These are phyloP conservation scores for Stictocephala bisonia DNA, from an alignment of 2,888 invertebrate genomes.

Conservation along the genomic window DNA sequence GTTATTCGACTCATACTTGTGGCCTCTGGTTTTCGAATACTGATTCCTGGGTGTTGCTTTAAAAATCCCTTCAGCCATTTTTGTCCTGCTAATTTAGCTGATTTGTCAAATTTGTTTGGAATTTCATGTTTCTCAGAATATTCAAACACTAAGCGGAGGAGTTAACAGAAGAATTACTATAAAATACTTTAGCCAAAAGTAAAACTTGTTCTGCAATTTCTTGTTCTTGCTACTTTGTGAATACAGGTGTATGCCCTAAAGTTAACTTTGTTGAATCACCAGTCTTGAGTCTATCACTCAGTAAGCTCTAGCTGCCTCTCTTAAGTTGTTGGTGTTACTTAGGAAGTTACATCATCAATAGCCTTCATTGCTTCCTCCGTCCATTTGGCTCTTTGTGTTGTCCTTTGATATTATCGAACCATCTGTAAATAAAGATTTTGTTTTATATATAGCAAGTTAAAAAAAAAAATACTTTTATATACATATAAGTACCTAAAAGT, in stretches of 20 bases:
- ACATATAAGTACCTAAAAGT: too few relatives aligned
- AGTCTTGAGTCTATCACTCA: conserved; percentile 9
- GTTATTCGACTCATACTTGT: conserved; percentile 59
- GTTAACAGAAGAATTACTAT: neutral
- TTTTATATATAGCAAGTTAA: too few relatives aligned
- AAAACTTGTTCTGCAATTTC: conserved; percentile 16
- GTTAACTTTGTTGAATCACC: neutral
- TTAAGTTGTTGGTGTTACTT: neutral
- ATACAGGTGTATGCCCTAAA: neutral
- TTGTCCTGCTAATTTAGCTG: conserved; percentile 44
- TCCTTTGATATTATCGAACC: too few relatives aligned
- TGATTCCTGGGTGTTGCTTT: conserved; percentile 54
- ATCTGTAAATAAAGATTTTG: too few relatives aligned
- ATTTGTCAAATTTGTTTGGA: conserved; percentile 34
- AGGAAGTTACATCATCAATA: too few relatives aligned
- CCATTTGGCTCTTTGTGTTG: too few relatives aligned
- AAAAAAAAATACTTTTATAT: too few relatives aligned
- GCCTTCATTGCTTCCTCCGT: too few relatives aligned
- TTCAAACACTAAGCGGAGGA: conserved; percentile 1
- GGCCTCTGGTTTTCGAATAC: conserved; percentile 59
- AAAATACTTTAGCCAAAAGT: conserved; percentile 10
- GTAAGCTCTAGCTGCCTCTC: conserved; percentile 34
- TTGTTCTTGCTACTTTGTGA: neutral
- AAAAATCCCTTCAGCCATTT: conserved; percentile 55
- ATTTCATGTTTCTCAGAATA: conserved; percentile 50